Evolutionary conservation across 2,888 invertebrate genomes (phyloP), one percentile per base, ranked within the genome.

Genomic region (Hermaeophaga mercurialis): DNA sequence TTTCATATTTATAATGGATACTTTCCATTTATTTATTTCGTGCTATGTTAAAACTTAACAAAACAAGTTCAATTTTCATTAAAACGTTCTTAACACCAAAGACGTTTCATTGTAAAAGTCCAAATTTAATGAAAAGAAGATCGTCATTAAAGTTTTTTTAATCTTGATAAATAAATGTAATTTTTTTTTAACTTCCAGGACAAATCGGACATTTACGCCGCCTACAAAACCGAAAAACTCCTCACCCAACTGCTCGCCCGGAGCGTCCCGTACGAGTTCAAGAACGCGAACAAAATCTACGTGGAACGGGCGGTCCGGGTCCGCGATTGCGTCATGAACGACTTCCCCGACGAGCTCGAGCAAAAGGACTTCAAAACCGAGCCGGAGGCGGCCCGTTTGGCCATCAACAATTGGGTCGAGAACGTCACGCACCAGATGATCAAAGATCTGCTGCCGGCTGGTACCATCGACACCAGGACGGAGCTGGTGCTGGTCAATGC

Each of bases 401-500:
- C 78, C 43, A 92, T 94, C 62, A 94, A 94, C 73, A 71, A 81
- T 1, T 94, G 92, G 91, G 90, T 93, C 4, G 84, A 87, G 56
- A 82, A 83, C 28, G 75, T 83, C 15, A 94, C 94, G 0, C 87
- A 86, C 65, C 83, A 87, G 61, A 86, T 92, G 75, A 93, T 94
- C 61, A 83, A 84, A 47, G 84, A 92, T 62, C 78, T 94, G 53
- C 72, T 94, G 6, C 84, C 86, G 0, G 70, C 78, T 0, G 87
- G 85, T n/a, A 84, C 83, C 3, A 78, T 94, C 19, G 80, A 81
- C 19, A 70, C 79, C 1, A 69, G 74, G 0, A 90, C 91, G 0
- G 85, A 89, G 70, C 71, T 93, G 59, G 90, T 92, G 3, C 77
- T 94, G 58, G 90, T 89, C 0, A 95, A 94, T 73, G 94, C 93